Conservation (phyloP, 2,797 vertebrate species). For the Phoeniculus purpureus region DNA sequence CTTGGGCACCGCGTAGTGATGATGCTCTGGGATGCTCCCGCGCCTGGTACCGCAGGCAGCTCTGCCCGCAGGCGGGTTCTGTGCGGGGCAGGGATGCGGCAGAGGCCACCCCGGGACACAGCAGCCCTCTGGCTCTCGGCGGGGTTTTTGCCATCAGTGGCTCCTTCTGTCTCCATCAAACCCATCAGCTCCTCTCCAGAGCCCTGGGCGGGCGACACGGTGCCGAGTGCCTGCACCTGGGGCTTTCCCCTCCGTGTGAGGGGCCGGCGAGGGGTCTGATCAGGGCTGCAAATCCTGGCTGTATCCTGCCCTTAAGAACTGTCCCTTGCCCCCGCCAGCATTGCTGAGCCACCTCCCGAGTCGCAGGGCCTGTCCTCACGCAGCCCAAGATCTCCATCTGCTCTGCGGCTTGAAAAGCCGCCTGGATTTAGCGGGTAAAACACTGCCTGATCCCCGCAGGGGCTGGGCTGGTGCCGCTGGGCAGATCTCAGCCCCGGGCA, state of each 20-base stretch:
- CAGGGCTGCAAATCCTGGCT: conserved; percentile 54
- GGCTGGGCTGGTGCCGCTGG: not conserved
- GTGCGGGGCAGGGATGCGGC: not conserved
- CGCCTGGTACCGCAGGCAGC: not conserved
- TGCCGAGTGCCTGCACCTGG: fast-evolving
- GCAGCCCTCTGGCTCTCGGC: fast-evolving
- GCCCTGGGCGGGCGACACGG: not conserved
- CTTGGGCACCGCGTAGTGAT: not conserved
- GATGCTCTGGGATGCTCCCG: not conserved
- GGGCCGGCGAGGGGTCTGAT: not conserved
- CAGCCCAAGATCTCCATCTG: conserved; percentile 62
- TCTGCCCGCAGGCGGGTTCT: not conserved
- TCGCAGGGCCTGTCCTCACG: conserved; percentile 42
- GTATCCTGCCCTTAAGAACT: conserved; percentile 28
- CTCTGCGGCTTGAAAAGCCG: conserved; percentile 29
- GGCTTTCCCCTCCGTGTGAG: not conserved
- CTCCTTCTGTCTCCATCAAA: fast-evolving
- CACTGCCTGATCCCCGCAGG: not conserved
- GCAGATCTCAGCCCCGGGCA: not conserved
- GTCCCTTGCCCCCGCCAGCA: not conserved
- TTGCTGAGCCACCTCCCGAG: conserved; percentile 42
- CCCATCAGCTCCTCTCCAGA: not conserved
- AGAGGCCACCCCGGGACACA: not conserved
- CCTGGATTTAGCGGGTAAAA: conserved; percentile 23
- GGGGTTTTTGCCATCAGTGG: not conserved